phyloP scores from a whole-genome alignment of 2,888 invertebrate species.

The Dione juno region DNA sequence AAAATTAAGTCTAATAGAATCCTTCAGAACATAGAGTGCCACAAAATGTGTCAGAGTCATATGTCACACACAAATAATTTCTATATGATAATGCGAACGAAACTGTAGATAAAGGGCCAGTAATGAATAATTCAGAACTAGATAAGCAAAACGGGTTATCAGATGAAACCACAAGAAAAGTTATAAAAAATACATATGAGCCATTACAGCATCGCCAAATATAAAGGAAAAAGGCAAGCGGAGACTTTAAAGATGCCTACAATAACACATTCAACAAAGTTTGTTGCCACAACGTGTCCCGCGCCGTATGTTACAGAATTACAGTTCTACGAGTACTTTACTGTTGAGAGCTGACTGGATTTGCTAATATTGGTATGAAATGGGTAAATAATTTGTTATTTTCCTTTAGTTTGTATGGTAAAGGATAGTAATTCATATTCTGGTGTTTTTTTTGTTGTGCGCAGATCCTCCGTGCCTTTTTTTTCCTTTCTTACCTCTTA shows the following conservation, averaged over 20 bases:
- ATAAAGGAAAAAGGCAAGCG: background rate
- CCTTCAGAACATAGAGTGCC: too few relatives aligned
- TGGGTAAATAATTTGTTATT: conserved; percentile 10
- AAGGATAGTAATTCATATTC: too few relatives aligned
- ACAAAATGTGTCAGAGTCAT: too few relatives aligned
- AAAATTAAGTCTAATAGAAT: too few relatives aligned
- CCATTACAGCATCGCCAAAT: background rate
- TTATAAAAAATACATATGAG: background rate
- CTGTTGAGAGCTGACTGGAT: conserved; percentile 48
- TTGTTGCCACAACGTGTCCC: conserved; percentile 73
- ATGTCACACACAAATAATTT: too few relatives aligned
- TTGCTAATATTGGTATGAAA: conserved; percentile 9
- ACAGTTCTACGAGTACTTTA: conserved; percentile 47
- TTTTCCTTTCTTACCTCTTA: too few relatives aligned
- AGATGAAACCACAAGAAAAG: background rate
- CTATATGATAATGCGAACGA: too few relatives aligned
- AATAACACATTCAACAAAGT: conserved; percentile 81
- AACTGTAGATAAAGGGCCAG: too few relatives aligned
- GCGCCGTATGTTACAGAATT: conserved; percentile 41
- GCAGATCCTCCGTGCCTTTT: too few relatives aligned
- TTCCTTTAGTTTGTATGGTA: background rate
- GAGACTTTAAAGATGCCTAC: conserved; percentile 49
- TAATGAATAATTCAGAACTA: too few relatives aligned
- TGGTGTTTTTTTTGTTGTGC: too few relatives aligned
- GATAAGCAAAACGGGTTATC: too few relatives aligned